Percentiles rank a stretch among this genome's conserved stretches.
Conservation (phyloP, 2,888 invertebrate species). For the Troglohyphantes excavatus region DNA sequence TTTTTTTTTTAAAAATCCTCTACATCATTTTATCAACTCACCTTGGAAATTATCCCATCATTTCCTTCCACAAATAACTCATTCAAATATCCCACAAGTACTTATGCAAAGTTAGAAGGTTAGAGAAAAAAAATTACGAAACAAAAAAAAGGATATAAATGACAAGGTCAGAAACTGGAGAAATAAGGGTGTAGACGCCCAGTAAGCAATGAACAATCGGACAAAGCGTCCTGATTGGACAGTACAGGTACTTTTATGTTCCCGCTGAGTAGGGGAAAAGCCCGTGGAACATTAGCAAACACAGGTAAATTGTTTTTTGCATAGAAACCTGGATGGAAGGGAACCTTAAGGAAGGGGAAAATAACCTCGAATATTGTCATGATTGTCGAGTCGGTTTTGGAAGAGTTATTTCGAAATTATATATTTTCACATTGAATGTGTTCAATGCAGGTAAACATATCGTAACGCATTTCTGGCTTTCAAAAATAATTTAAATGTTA, state of each 20-base stretch:
- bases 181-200: constrained; percentile 38
- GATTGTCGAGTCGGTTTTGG: no score
- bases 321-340: neutral
- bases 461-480: no score
- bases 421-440: no score
- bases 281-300: constrained; percentile 11
- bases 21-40: neutral
- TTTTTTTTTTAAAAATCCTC: no score
- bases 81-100: no score
- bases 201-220: constrained; percentile 41
- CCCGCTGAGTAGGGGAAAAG: constrained; percentile 42
- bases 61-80: no score
- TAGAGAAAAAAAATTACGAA: constrained; percentile 10
- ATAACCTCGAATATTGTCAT: neutral
- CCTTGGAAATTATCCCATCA: constrained; percentile 4
- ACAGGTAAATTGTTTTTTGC: constrained; percentile 3
- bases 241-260: constrained; percentile 23
- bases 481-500: no score
- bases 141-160: neutral
- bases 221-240: constrained; percentile 49
- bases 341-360: neutral
- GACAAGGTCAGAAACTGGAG: constrained; percentile 41
- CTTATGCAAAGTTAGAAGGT: constrained; percentile 22
- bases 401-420: no score
- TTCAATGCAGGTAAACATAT: no score